Evolutionary conservation across 1,140 invertebrate genomes (phyloP).

Genomic region (Ceratina australensis): DNA sequence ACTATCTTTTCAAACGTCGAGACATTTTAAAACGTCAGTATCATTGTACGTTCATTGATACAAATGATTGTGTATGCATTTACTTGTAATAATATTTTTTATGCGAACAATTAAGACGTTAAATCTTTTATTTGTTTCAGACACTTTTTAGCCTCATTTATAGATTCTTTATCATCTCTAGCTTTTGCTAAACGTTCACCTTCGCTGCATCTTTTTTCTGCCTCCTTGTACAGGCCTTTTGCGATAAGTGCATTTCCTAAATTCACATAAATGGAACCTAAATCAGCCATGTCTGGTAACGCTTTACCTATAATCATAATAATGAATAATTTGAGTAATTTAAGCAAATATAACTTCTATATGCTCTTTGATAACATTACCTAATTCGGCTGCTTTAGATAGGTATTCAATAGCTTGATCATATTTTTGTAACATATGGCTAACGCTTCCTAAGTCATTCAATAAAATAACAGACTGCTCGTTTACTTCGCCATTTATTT

Average conservation of each 20-base stretch:
- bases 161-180: constrained; percentile 83
- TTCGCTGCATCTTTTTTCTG: constrained; percentile 85
- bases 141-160: constrained; percentile 85
- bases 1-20: constrained; percentile 2
- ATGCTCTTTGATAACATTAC: constrained; percentile 69
- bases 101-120: constrained; percentile 36
- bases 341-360: constrained; percentile 11
- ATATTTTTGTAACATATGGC: constrained; percentile 83
- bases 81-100: not conserved
- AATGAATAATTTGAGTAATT: constrained; percentile 27
- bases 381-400: constrained; percentile 85
- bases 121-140: constrained; percentile 83
- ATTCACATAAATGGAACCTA: constrained; percentile 90
- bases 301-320: constrained; percentile 73
- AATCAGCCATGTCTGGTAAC: constrained; percentile 83
- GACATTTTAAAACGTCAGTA: not conserved
- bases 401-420: constrained; percentile 87
- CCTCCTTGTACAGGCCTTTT: constrained; percentile 85
- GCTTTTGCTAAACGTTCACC: constrained; percentile 85
- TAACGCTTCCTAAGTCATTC: constrained; percentile 91
- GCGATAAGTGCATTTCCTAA: constrained; percentile 89
- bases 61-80: constrained; percentile 8
- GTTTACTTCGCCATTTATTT: constrained; percentile 84
- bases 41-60: constrained; percentile 7
- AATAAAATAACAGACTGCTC: constrained; percentile 89